Base-by-base conservation (phyloP, 2,113 vertebrate species). In the Pterocles orientalis region DNA sequence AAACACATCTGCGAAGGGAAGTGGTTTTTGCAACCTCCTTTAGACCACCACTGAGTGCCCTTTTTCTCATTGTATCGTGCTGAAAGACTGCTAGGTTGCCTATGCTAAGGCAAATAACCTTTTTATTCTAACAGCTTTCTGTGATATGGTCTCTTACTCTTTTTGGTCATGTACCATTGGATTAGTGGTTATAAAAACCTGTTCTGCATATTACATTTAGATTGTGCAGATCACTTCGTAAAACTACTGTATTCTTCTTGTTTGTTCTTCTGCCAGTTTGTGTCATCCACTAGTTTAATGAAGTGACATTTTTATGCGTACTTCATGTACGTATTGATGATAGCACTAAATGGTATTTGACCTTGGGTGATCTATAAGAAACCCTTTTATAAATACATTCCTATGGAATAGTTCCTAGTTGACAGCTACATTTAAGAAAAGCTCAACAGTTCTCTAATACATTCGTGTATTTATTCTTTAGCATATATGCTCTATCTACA, bases 341-440 rank as follows among this genome's bases (percentile, higher is more conserved):
- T 94, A 69, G 75, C 4, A 11, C 78, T 87, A 72, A 69, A 72
- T 89, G 91, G 88, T 80, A 90, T 96, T 92, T 89, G 88, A 84
- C 92, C 86, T 93, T 82, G 58, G 51, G 47, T 86, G 83, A 87
- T 96, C 73, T 79, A 48, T 95, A 94, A 88, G 92, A 94, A 95
- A 93, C 53, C 7, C 53, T 93, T 92, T 88, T 96, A 94, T 86
- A 96, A 96, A 94, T 95, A 94, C 90, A 65, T 95, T 91, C 57
- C 95, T 94, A 48, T 76, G 0, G 0, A 89, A 79, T 86, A 83
- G 58, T 92, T 95, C 31, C 0, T 5, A 57, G 62, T 88, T 96
- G 94, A 75, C 62, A 85, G 58, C 66, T 92, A 84, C 65, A 31
- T 92, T 86, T 89, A 79, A 85, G 72, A 81, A 75, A 61, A 61